These are phyloP conservation scores for Eptatretus atami DNA, from an alignment of 2,797 vertebrate species.

Conservation along the genomic window DNA sequence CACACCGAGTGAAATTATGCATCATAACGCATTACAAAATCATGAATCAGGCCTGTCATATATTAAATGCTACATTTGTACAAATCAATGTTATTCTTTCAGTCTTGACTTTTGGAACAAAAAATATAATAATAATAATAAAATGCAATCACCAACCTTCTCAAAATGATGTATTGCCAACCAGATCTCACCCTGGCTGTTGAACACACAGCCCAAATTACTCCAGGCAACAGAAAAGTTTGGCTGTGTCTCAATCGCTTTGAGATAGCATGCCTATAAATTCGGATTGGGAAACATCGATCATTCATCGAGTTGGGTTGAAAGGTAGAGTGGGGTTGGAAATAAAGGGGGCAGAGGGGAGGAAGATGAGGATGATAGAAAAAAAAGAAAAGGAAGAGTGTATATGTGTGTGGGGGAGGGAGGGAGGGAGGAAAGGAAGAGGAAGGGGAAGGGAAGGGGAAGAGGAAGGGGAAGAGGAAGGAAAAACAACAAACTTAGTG, in stretches of 20 bases:
- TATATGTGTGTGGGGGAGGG: conserved; percentile 11
- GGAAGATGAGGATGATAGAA: conserved; percentile 16
- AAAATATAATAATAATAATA: background rate
- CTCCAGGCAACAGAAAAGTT: conserved; percentile 99
- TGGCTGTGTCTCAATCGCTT: conserved; percentile 98
- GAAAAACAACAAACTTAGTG: conserved; percentile 32
- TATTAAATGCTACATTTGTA: background rate
- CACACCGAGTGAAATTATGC: too few relatives aligned
- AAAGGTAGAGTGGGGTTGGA: background rate
- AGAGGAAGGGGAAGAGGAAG: too few relatives aligned
- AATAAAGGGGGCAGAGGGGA: background rate
- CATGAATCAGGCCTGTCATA: too few relatives aligned
- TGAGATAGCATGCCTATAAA: conserved; percentile 91
- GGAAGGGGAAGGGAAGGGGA: conserved; percentile 15
- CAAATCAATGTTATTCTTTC: background rate
- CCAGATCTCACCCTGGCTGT: conserved; percentile 98
- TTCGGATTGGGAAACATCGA: background rate
- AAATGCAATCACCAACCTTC: conserved; percentile 25
- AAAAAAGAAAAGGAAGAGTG: conserved; percentile 8
- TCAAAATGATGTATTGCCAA: conserved; percentile 98
- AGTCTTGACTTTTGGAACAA: background rate
- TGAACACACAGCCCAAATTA: conserved; percentile 98
- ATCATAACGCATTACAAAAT: too few relatives aligned
- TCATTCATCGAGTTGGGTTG: background rate
- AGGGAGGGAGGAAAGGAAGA: conserved; percentile 11